Evolutionary conservation across 2,888 invertebrate genomes (phyloP), one percentile per base, ranked within the genome.

Genomic region (Lasioglossum figueresi): DNA sequence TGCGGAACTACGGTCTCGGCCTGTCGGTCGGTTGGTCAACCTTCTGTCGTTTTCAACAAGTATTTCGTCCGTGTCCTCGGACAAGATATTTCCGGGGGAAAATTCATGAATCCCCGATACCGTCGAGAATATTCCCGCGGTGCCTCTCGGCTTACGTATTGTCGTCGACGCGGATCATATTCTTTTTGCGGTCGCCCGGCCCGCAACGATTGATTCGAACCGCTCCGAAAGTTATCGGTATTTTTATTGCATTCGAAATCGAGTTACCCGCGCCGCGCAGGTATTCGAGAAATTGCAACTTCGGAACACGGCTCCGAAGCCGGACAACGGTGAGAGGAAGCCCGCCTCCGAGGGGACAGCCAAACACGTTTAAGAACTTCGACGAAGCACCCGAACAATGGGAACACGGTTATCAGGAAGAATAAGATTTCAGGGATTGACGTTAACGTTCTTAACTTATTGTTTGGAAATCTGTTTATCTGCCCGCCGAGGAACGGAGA

Each of bases 1-100:
- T 91, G 91, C 88, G 89, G 91, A 91, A 91, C 92, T 87, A 88
- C 87, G 75, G 88, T 86, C 88, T 84, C 89, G 87, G 87, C 85
- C 85, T 88, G 90, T 86, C 78, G 83, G 76, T 81, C 76, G 82
- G 74, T 76, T 79, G 84, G 85, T 84, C 81, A 83, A 76, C 56
- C 82, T 88, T 87, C 86, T 73, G 85, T 48, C 78, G 82, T 88
- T 86, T 80, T 88, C 88, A 90, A 90, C 80, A 87, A 88, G 82
- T 90, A 90, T 88, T 88, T 84, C 74, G 70, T 40, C 45, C 52
- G 72, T n/a, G 31, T 52, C 48, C 27, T 31, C 12, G 45, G 56
- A 63, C 74, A 45, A 71, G 40, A 23, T 63, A 76, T 79, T 84
- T 77, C 79, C 76, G 76, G 48, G 43, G 8, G 63, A 63, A 68